A percentile compares a stretch with the other conserved stretches of the same genome.
These are phyloP conservation scores for Sciaenops ocellatus DNA, from an alignment of 2,797 vertebrate genomes.

Conservation along the genomic window DNA sequence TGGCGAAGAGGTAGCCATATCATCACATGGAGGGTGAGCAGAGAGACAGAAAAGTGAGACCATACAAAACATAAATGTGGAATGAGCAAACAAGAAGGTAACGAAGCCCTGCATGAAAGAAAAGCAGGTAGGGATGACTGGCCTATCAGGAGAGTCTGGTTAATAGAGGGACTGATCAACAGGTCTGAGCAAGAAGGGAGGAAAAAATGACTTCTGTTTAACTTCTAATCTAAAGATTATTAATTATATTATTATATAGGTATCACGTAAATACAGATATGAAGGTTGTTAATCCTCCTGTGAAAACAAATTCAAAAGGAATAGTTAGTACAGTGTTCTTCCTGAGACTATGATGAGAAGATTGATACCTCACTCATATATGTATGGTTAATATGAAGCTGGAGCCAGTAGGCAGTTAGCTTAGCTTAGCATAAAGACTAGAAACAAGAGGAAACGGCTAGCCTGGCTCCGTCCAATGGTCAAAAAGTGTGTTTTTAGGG, in stretches of 20 bases:
- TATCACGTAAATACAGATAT: not conserved
- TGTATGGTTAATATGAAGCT: not conserved
- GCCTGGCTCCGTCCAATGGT: not conserved
- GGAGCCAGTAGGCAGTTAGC: not conserved
- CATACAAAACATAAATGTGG: slow-evolving; percentile 7
- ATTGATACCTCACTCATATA: not conserved
- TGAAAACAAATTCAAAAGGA: not conserved
- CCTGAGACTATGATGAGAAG: not conserved
- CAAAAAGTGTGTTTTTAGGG: not conserved
- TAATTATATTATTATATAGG: not conserved
- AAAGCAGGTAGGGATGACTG: not conserved
- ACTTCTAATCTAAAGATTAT: no score
- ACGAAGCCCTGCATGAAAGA: not conserved
- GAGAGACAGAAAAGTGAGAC: slow-evolving; percentile 15
- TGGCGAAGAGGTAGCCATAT: slow-evolving; percentile 33
- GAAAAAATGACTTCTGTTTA: not conserved
- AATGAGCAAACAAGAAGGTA: not conserved
- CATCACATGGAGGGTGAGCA: slow-evolving; percentile 22
- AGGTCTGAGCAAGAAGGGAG: not conserved
- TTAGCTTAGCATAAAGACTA: not conserved
- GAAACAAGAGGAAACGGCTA: not conserved
- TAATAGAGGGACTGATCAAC: not conserved
- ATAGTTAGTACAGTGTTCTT: not conserved
- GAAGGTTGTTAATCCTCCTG: not conserved
- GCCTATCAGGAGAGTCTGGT: not conserved